A percentile compares a stretch with the other conserved stretches of the same genome.
Evolutionary conservation across 1,140 invertebrate genomes (phyloP).

Genomic region (Tetranychus cinnabarinus): DNA sequence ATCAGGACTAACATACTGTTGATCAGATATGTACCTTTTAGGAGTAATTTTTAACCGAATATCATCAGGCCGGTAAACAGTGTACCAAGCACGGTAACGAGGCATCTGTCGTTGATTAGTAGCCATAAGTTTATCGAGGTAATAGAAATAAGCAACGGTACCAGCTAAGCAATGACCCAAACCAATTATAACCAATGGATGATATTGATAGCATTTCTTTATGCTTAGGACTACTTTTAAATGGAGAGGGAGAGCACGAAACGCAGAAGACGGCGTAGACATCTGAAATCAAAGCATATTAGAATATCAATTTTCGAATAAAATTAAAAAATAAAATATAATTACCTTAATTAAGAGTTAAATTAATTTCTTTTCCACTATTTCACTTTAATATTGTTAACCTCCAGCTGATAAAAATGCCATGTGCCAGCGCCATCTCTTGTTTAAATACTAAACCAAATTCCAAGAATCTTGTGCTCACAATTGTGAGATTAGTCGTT

Average conservation of each 20-base stretch:
- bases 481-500: too few species aligned
- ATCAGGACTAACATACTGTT: not conserved
- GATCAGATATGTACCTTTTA: not conserved
- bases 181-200: not conserved
- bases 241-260: not conserved
- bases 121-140: not conserved
- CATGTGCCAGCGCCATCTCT: too few species aligned
- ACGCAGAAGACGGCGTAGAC: not conserved
- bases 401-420: too few species aligned
- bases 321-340: too few species aligned
- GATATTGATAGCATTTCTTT: not conserved
- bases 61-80: not conserved
- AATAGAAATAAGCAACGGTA: not conserved
- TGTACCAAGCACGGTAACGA: not conserved
- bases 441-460: too few species aligned
- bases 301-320: too few species aligned
- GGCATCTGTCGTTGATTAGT: not conserved
- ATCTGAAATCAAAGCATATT: too few species aligned
- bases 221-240: not conserved
- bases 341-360: too few species aligned
- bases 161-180: not conserved
- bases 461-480: too few species aligned
- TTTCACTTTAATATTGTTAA: too few species aligned
- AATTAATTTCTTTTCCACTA: too few species aligned
- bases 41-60: not conserved